Conservation (phyloP, 2,888 invertebrate genomes). For the Lithophane leautieri region DNA sequence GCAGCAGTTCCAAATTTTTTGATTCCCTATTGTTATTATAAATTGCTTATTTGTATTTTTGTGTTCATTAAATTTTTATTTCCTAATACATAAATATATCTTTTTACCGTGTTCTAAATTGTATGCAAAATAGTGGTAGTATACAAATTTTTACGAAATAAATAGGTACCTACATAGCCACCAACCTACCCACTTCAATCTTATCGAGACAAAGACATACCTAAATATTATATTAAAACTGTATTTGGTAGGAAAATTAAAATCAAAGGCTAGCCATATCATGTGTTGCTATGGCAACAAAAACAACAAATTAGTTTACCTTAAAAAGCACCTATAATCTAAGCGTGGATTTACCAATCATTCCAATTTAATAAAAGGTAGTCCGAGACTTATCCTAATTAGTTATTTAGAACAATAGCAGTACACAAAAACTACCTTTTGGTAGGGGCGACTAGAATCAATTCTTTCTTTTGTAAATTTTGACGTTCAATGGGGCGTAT, state of each 20-base stretch:
- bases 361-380: background rate
- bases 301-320: background rate
- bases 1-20: background rate
- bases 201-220: background rate
- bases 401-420: no score
- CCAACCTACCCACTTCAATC: background rate
- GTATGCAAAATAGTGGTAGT: background rate
- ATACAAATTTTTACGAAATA: background rate
- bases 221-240: background rate
- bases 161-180: background rate
- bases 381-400: background rate
- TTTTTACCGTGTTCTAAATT: background rate
- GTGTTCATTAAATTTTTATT: background rate
- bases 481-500: no score
- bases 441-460: no score
- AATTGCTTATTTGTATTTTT: background rate
- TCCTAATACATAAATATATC: no score
- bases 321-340: background rate
- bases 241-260: background rate
- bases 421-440: no score
- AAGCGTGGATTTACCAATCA: background rate
- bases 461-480: no score
- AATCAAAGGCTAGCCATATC: background rate
- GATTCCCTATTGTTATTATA: background rate
- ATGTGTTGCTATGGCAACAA: conserved; percentile 2